These are phyloP conservation scores for Xiphophorus birchmanni DNA, from an alignment of 2,797 vertebrate species.

Conservation along the genomic window DNA sequence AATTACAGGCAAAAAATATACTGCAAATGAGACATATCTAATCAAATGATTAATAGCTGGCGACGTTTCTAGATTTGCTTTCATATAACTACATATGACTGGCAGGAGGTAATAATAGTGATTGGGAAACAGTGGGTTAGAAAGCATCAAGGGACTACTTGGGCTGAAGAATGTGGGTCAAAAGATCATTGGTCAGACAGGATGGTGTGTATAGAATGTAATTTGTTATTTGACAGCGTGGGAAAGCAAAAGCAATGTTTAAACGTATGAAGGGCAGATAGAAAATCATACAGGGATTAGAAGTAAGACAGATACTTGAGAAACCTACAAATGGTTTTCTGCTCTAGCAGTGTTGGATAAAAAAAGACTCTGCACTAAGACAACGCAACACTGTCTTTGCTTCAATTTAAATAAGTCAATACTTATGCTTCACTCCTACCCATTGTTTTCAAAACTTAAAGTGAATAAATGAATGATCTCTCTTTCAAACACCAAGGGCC, in stretches of 20 bases:
- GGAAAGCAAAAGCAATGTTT: background rate
- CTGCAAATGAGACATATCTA: background rate
- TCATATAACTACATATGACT: slow-evolving; percentile 5
- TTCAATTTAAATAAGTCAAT: slow-evolving; percentile 1
- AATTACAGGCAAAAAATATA: background rate
- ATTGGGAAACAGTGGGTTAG: slow-evolving; percentile 8
- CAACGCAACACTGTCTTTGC: background rate
- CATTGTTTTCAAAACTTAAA: slow-evolving; percentile 17
- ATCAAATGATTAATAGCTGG: background rate
- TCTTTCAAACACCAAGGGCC: slow-evolving; percentile 51
- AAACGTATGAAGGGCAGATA: background rate
- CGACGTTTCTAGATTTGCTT: slow-evolving; percentile 4
- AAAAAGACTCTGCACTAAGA: background rate
- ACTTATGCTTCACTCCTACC: slow-evolving; percentile 23
- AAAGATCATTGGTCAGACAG: slow-evolving; percentile 7
- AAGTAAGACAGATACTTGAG: background rate
- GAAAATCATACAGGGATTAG: background rate
- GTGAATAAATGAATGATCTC: slow-evolving; percentile 48
- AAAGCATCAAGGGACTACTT: slow-evolving; percentile 16
- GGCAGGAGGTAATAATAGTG: slow-evolving; percentile 9
- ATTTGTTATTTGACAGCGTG: background rate
- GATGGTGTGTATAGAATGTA: slow-evolving; percentile 7
- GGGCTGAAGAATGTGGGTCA: background rate
- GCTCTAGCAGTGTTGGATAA: background rate
- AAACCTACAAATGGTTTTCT: background rate